A percentile compares a stretch with the other conserved stretches of the same genome.
These are phyloP conservation scores for Petrocephalus microphthalmus DNA, from an alignment of 2,113 vertebrate genomes.

Conservation along the genomic window DNA sequence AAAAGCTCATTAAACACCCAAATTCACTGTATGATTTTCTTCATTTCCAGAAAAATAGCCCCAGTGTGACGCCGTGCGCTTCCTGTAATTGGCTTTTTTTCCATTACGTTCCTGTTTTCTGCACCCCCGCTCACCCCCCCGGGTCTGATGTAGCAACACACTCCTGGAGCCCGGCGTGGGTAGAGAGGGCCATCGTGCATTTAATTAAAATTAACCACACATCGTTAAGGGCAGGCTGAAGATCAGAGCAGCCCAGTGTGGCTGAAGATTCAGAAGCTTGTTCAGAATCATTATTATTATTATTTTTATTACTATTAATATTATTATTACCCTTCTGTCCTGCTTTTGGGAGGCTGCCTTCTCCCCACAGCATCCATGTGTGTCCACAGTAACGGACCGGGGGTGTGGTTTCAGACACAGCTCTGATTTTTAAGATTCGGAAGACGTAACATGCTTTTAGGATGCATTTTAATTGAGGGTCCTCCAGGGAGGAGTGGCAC, in stretches of 20 bases:
- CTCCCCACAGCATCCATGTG: background rate
- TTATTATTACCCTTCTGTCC: background rate
- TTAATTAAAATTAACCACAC: constrained; percentile 7
- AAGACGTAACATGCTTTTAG: background rate
- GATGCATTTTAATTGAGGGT: background rate
- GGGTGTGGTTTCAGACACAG: background rate
- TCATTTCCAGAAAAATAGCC: background rate
- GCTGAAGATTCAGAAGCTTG: background rate
- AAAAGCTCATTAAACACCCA: background rate
- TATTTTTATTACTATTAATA: background rate
- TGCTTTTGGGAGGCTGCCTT: background rate
- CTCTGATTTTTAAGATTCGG: background rate
- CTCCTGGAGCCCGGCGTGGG: background rate
- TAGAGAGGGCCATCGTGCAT: background rate
- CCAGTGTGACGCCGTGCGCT: background rate
- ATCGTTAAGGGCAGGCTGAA: constrained; percentile 1
- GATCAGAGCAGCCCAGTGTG: background rate
- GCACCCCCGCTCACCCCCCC: background rate
- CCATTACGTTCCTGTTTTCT: background rate
- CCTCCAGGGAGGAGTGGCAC: background rate
- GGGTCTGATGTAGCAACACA: background rate
- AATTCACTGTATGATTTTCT: background rate
- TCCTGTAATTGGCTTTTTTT: background rate
- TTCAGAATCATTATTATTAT: background rate
- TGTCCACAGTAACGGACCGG: background rate